Evolutionary conservation across 2,113 vertebrate genomes (phyloP).

Genomic region (Aptenodytes patagonicus): DNA sequence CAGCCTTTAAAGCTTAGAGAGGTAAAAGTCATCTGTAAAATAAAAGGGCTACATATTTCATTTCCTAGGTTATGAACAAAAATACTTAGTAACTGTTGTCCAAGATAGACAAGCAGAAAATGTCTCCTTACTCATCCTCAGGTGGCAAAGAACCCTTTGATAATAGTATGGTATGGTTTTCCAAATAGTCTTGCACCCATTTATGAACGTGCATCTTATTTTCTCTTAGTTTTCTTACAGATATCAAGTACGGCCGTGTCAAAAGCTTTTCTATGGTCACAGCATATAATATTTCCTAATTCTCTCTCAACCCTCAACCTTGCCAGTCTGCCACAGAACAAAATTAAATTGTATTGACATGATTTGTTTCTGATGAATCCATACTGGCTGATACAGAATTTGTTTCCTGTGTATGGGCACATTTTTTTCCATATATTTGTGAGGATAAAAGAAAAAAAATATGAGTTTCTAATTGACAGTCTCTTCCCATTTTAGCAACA

Average conservation of each 20-base stretch:
- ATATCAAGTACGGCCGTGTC: neutral
- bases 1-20: neutral
- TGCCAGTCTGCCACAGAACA: neutral
- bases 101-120: neutral
- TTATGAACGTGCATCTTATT: neutral
- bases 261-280: neutral
- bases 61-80: neutral
- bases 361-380: neutral
- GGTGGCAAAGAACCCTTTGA: neutral
- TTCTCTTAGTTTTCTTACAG: neutral
- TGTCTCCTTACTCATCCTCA: neutral
- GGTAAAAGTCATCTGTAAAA: neutral
- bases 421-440: neutral
- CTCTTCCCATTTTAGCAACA: neutral
- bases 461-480: neutral
- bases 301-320: neutral
- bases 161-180: neutral
- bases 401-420: neutral
- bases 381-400: neutral
- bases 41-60: neutral
- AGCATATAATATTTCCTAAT: neutral
- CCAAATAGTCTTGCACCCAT: neutral
- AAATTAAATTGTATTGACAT: neutral
- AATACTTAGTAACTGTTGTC: neutral
- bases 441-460: neutral